phyloP scores from a whole-genome alignment of 1,140 invertebrate genomes.

The Drosophila mojavensis region DNA sequence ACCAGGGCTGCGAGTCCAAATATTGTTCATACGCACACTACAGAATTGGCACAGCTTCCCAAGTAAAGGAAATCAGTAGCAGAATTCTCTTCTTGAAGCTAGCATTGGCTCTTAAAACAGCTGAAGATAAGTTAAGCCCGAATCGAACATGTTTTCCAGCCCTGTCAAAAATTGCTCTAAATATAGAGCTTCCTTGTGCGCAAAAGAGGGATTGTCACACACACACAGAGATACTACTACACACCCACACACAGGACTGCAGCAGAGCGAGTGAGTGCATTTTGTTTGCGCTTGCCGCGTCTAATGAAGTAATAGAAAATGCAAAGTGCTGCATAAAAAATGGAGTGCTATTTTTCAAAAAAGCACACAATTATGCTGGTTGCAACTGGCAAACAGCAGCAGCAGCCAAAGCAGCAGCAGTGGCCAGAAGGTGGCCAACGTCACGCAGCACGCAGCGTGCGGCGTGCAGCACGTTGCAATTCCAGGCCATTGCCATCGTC shows the following conservation, averaged over 20 bases:
- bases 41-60: background rate
- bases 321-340: slow-evolving; percentile 75
- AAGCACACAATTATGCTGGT: slow-evolving; percentile 67
- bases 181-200: background rate
- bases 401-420: slow-evolving; percentile 3
- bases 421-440: slow-evolving; percentile 27
- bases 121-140: background rate
- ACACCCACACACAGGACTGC: slow-evolving; percentile 3
- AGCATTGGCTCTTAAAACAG: no score
- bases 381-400: slow-evolving; percentile 36
- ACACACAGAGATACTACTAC: background rate
- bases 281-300: slow-evolving; percentile 47
- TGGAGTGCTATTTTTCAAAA: slow-evolving; percentile 69
- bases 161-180: slow-evolving; percentile 6
- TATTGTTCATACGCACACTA: background rate
- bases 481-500: slow-evolving; percentile 11
- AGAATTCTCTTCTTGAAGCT: no score
- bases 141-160: slow-evolving; percentile 3
- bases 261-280: slow-evolving; percentile 40
- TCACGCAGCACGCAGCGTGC: slow-evolving; percentile 14
- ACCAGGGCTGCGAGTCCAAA: background rate
- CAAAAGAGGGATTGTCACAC: slow-evolving; percentile 12
- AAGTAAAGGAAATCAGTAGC: no score
- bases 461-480: slow-evolving; percentile 10
- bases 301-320: slow-evolving; percentile 79